These are phyloP conservation scores for Apocheima hispidaria DNA, from an alignment of 2,888 invertebrate species.

Conservation along the genomic window DNA sequence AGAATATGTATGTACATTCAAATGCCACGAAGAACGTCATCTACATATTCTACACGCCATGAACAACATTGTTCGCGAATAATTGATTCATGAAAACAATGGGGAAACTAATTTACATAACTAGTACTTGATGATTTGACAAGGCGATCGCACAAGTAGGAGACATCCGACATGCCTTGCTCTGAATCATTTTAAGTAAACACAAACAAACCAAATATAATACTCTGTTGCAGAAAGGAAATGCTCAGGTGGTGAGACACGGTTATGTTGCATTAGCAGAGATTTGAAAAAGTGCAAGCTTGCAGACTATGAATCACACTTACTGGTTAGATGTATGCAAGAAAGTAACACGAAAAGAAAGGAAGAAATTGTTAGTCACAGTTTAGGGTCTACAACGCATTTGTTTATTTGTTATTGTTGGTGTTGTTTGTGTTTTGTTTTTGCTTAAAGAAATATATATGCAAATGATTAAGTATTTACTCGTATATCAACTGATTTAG, in stretches of 20 bases:
- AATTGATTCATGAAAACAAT: background rate
- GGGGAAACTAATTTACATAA: background rate
- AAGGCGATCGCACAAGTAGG: constrained; percentile 60
- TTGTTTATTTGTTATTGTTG: too few relatives aligned
- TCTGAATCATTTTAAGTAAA: constrained; percentile 62
- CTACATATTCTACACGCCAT: too few relatives aligned
- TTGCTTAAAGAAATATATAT: too few relatives aligned
- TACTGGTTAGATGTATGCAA: background rate
- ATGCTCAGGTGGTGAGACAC: constrained; percentile 30
- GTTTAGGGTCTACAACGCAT: background rate
- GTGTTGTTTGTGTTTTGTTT: too few relatives aligned
- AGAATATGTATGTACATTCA: too few relatives aligned
- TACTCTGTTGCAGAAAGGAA: constrained; percentile 23
- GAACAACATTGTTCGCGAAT: too few relatives aligned
- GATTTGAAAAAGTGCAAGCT: constrained; percentile 15
- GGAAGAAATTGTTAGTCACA: background rate
- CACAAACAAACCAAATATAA: constrained; percentile 46
- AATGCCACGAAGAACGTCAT: too few relatives aligned
- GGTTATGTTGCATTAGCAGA: constrained; percentile 17
- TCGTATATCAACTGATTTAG: too few relatives aligned
- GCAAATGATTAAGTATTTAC: too few relatives aligned
- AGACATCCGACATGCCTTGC: constrained; percentile 55
- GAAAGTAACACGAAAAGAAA: background rate
- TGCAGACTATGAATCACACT: constrained; percentile 2
- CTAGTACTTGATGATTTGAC: constrained; percentile 36